These are phyloP conservation scores for Baryphthengus martii DNA, from an alignment of 2,113 vertebrate genomes.

Conservation along the genomic window DNA sequence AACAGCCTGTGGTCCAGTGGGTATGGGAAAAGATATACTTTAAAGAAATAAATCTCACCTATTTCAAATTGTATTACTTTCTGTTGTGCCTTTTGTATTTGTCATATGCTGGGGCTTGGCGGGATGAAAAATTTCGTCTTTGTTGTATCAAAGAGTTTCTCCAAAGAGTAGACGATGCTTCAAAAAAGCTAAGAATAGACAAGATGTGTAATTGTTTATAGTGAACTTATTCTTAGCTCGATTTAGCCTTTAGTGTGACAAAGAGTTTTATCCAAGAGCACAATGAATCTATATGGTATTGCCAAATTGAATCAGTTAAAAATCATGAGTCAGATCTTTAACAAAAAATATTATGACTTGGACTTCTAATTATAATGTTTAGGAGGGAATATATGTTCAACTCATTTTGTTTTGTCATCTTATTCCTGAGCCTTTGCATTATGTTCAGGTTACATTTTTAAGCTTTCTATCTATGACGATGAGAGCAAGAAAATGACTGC, in stretches of 20 bases:
- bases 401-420: conserved; percentile 3
- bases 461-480: neutral
- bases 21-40: conserved; percentile 7
- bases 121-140: conserved; percentile 3
- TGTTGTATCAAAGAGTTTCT: neutral
- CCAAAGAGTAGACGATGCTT: conserved; percentile 1
- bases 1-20: neutral
- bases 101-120: neutral
- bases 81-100: neutral
- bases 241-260: neutral
- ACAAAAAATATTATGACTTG: neutral
- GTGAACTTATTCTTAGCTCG: conserved; percentile 22
- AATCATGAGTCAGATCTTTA: conserved; percentile 3
- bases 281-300: neutral
- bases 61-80: conserved; percentile 36
- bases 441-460: neutral
- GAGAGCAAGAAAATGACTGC: neutral
- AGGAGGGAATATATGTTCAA: neutral
- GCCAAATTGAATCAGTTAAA: neutral
- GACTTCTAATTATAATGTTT: neutral
- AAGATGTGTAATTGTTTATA: conserved; percentile 23
- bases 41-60: conserved; percentile 27
- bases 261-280: conserved; percentile 22
- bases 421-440: neutral
- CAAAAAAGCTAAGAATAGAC: conserved; percentile 18